Conservation (phyloP, 1,140 invertebrate species). For the Papilio xuthus region DNA sequence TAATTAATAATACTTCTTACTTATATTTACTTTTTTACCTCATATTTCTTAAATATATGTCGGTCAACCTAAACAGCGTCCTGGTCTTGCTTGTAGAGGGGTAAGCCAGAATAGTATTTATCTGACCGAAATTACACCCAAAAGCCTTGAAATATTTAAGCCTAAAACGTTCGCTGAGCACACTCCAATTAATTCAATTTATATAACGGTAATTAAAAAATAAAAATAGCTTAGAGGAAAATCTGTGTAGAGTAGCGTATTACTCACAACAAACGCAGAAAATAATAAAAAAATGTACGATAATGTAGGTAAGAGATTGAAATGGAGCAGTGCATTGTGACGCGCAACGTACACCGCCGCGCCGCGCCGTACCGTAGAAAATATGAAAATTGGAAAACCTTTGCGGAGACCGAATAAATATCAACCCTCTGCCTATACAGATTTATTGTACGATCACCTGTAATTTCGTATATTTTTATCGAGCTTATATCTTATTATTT, state of each 20-base stretch:
- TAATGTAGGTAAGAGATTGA: slow-evolving; percentile 12
- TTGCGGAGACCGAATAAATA: slow-evolving; percentile 68
- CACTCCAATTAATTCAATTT: no score
- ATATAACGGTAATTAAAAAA: no score
- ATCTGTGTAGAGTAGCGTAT: background rate
- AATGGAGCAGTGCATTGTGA: background rate
- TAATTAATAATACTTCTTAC: no score
- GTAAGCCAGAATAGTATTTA: no score
- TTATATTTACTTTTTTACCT: no score
- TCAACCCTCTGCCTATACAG: slow-evolving; percentile 49
- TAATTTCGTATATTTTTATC: slow-evolving; percentile 18
- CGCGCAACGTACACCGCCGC: slow-evolving; percentile 24
- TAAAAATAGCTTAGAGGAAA: background rate
- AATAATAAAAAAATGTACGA: background rate
- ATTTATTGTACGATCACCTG: slow-evolving; percentile 7
- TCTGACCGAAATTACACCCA: no score
- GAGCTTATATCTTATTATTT: background rate
- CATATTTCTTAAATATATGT: no score
- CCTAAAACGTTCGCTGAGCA: no score
- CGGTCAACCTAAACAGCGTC: no score
- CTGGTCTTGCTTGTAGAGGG: no score
- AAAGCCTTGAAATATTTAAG: no score
- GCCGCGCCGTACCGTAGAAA: slow-evolving; percentile 55
- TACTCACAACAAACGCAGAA: background rate
- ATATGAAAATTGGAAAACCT: slow-evolving; percentile 77